Evolutionary conservation across 1,140 invertebrate genomes (phyloP).

Genomic region (Heliconius melpomene): DNA sequence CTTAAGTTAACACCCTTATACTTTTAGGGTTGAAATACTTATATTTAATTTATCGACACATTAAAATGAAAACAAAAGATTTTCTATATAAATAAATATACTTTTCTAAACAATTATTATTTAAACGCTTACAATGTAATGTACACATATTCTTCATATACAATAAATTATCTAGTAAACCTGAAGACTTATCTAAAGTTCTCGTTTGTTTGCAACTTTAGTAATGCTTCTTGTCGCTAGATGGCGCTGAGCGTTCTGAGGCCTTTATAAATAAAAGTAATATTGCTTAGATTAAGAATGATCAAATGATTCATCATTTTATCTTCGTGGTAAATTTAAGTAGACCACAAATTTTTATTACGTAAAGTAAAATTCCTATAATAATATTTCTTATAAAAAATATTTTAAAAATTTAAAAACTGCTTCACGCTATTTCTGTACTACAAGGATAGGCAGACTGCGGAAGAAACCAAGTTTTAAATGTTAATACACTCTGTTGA

Average conservation of each 20-base stretch:
- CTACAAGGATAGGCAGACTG: no score
- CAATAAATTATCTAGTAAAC: not conserved
- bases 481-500: no score
- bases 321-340: not conserved
- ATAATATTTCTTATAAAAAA: no score
- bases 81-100: no score
- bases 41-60: no score
- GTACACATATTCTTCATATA: not conserved
- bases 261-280: not conserved
- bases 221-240: conserved; percentile 65
- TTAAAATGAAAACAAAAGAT: no score
- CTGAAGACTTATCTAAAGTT: not conserved
- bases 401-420: no score
- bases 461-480: no score
- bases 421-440: no score
- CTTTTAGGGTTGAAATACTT: not conserved
- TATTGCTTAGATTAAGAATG: not conserved
- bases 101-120: not conserved
- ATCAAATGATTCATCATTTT: not conserved
- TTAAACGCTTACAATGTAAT: not conserved
- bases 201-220: conserved; percentile 40
- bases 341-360: not conserved
- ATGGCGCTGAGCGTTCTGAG: conserved; percentile 57
- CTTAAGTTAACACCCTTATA: not conserved
- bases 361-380: not conserved